Evolutionary conservation across 2,797 vertebrate genomes (phyloP), one percentile per base, ranked within the genome.

Genomic region (Rhinatrema bivittatum): DNA sequence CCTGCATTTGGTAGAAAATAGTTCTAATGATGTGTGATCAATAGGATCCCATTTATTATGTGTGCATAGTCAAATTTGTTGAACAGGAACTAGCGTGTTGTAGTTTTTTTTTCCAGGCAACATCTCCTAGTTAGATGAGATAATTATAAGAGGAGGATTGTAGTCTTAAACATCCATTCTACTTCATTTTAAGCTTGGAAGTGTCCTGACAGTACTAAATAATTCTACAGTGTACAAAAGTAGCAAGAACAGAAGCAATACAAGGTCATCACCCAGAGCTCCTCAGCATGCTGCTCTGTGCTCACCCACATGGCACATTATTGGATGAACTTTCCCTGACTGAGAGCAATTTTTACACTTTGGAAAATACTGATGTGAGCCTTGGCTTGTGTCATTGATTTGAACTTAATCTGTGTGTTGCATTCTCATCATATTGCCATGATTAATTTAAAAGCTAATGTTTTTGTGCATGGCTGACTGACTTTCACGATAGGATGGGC

Each of bases 391-490:
- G 39, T 35, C 59, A 87, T 88, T 78, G 85, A 87, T 91, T 84
- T 70, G 66, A 72, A 76, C 73, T 72, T 82, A 85, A 87, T 80
- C 77, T 74, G 56, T 39, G 32, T 66, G 53, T 51, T 69, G 65
- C 56, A 74, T 79, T 63, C 78, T 70, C 68, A 68, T 77, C 76
- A 68, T 82, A 76, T 79, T 72, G 78, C 70, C 44, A 41, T 81
- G 84, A 91, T 87, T 92, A 85, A 90, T 91, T 91, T 84, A 79
- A 89, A 86, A 87, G 77, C 72, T 87, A 89, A 86, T 76, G 68
- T 47, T 88, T 87, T 89, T 87, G 79, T 81, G 69, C 74, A 76
- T 60, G 72, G 63, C 52, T 85, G 86, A 63, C 73, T 83, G 75
- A 55, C 60, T 85, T 72, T 70, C 62, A 70, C 15, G 2, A 61